Base-by-base conservation (phyloP, 2,113 vertebrate genomes). In the Chunga burmeisteri region DNA sequence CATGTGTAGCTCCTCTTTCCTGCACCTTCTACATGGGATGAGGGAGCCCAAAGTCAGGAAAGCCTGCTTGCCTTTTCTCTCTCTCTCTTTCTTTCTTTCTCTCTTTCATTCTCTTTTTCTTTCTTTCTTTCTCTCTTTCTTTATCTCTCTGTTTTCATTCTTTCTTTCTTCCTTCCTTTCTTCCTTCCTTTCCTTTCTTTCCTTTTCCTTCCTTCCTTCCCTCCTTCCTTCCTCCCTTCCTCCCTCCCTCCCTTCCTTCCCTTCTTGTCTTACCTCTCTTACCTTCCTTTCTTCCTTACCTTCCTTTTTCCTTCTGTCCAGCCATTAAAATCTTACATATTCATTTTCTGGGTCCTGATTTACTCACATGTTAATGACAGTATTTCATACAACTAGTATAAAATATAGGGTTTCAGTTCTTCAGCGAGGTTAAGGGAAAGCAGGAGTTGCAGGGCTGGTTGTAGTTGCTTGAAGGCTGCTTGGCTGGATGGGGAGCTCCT, bases 111-210 rank as follows among this genome's bases (percentile, higher is more conserved):
- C 26, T 83, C 7, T 13, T 66, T 34, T 36, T 27, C 25, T 11
- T 36, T 6, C 49, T 20, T 29, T 4, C 11, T 23, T 11, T 6
- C 11, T 8, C 6, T 9, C 16, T 21, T 11, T 6, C 6, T n/a
- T n/a, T n/a, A n/a, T n/a, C 38, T 38, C 38, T 38, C 38, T 38
- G 9, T 66, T 34, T 36, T 27, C 25, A 8, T 36, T 6, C 49
- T 20, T 29, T 4, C 11, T 23, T 11, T 6, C 11, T 8, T 5
- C 7, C 16, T 21, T 11, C 3, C 6, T 34, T 11, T 5, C 7
- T 10, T 14, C 52, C 5, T 53, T 6, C 19, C 10, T 19, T 53
- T 26, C 3, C 16, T 17, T 20, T 13, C 10, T 20, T 25, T 23
- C 17, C 30, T 23, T 11, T 44, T n/a, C 26, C 7, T 16, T 15